These are phyloP conservation scores for Schlechtendalia chinensis DNA, from an alignment of 1,140 invertebrate genomes.

Conservation along the genomic window DNA sequence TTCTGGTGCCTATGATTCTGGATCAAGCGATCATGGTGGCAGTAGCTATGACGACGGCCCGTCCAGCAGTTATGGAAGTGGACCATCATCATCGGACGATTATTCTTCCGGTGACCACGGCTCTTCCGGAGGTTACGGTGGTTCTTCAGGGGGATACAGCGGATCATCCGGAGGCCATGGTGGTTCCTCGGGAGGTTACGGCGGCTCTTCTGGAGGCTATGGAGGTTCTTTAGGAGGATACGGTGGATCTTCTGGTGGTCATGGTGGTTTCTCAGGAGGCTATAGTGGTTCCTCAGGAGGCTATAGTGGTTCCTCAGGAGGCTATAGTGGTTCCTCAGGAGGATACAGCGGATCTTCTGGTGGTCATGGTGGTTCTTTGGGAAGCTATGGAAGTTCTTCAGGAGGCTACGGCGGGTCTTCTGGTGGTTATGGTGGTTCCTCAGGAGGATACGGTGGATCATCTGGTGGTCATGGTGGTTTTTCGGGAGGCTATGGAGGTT, in stretches of 20 bases:
- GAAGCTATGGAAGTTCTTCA: not conserved
- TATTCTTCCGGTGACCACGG: not conserved
- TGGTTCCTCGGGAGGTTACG: too few relatives aligned
- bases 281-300: slow-evolving; percentile 46
- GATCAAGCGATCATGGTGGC: slow-evolving; percentile 50
- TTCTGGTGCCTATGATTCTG: slow-evolving; percentile 46
- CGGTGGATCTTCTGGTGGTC: not conserved
- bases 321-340: slow-evolving; percentile 24
- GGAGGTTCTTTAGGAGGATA: slow-evolving; percentile 7
- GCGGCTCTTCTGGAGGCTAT: slow-evolving; percentile 6
- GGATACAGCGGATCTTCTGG: not conserved
- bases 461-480: not conserved
- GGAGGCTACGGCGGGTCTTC: slow-evolving; percentile 27
- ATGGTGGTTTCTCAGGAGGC: too few relatives aligned
- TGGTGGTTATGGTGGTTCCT: slow-evolving; percentile 18
- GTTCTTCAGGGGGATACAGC: too few relatives aligned
- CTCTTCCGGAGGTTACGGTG: too few relatives aligned
- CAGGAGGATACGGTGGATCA: slow-evolving; percentile 9
- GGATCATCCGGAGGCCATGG: too few relatives aligned
- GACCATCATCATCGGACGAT: slow-evolving; percentile 19
- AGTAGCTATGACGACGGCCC: slow-evolving; percentile 50
- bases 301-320: slow-evolving; percentile 50
- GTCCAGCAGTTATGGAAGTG: slow-evolving; percentile 32
- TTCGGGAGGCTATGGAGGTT: slow-evolving; percentile 3
- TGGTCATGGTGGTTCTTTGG: slow-evolving; percentile 15